Conservation (phyloP, 1,140 invertebrate species). For the Drosophila dunni region DNA sequence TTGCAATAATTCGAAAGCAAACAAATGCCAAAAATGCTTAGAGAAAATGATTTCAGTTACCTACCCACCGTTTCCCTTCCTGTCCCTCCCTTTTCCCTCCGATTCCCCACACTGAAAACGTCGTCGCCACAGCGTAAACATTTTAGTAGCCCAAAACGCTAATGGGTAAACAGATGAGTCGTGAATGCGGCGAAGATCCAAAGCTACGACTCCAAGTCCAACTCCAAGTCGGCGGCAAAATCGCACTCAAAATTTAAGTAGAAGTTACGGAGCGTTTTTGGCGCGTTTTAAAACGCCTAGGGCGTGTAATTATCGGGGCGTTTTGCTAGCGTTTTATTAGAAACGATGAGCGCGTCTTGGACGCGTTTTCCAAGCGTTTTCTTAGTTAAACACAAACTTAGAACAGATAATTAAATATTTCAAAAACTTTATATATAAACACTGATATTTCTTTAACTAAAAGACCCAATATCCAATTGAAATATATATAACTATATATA, state of each 20-base stretch:
- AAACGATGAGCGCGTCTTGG: neutral
- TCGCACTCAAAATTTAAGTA: conserved; percentile 7
- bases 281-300: conserved; percentile 34
- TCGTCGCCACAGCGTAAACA: conserved; percentile 66
- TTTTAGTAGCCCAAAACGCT: conserved; percentile 78
- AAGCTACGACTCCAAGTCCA: conserved; percentile 20
- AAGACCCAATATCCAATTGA: too few relatives aligned
- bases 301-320: neutral
- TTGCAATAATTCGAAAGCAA: conserved; percentile 59
- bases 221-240: neutral
- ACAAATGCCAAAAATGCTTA: conserved; percentile 62
- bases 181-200: conserved; percentile 63
- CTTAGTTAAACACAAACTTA: too few relatives aligned
- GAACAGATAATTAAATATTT: too few relatives aligned
- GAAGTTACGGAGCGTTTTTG: conserved; percentile 15
- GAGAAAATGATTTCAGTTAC: conserved; percentile 46
- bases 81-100: neutral
- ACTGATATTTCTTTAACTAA: too few relatives aligned
- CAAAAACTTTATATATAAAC: too few relatives aligned
- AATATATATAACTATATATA: too few relatives aligned
- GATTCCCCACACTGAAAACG: conserved; percentile 15
- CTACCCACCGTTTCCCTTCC: conserved; percentile 1
- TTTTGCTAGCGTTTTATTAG: conserved; percentile 12
- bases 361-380: conserved; percentile 9
- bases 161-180: conserved; percentile 70